A percentile compares a stretch with the other conserved stretches of the same genome.
These are phyloP conservation scores for Porites lutea DNA, from an alignment of 64 coral and sea anemone genomes.

Conservation along the genomic window DNA sequence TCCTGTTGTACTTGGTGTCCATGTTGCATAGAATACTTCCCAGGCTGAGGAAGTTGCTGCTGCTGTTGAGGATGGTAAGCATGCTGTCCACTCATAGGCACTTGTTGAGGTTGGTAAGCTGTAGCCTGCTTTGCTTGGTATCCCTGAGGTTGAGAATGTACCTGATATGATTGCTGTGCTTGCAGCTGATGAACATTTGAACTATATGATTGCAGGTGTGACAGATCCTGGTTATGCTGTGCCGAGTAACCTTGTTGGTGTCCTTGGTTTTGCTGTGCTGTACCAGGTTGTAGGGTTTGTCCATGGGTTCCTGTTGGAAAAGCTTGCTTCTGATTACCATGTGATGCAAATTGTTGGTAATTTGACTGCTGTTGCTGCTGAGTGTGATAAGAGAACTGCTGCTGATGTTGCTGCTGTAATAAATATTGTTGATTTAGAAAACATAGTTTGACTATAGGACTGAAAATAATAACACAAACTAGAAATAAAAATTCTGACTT, in stretches of 20 bases:
- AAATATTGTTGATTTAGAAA: conserved; percentile 25
- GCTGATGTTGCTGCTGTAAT: conserved; percentile 29
- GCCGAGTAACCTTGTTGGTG: conserved; percentile 44
- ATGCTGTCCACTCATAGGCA: conserved; percentile 1
- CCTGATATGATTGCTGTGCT: conserved; percentile 19
- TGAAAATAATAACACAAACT: no score
- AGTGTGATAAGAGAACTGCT: conserved; percentile 33
- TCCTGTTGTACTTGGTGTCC: conserved; percentile 61
- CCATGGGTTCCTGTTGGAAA: not conserved
- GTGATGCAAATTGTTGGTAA: conserved; percentile 40
- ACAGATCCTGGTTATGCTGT: conserved; percentile 15
- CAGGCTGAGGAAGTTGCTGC: not conserved
- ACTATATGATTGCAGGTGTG: conserved; percentile 47
- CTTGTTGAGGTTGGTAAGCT: conserved; percentile 33
- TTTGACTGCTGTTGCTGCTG: conserved; percentile 47
- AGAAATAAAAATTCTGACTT: no score
- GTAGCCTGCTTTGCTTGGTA: conserved; percentile 30
- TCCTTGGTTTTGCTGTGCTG: conserved; percentile 35
- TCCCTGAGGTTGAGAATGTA: conserved; percentile 26
- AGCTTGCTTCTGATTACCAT: conserved; percentile 22
- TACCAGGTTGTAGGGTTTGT: conserved; percentile 1
- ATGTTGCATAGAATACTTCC: conserved; percentile 2
- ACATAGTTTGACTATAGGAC: not conserved
- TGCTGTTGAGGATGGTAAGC: conserved; percentile 23
- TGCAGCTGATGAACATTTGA: conserved; percentile 6